phyloP scores from a whole-genome alignment of 2,888 invertebrate genomes.

The Spodoptera littoralis region DNA sequence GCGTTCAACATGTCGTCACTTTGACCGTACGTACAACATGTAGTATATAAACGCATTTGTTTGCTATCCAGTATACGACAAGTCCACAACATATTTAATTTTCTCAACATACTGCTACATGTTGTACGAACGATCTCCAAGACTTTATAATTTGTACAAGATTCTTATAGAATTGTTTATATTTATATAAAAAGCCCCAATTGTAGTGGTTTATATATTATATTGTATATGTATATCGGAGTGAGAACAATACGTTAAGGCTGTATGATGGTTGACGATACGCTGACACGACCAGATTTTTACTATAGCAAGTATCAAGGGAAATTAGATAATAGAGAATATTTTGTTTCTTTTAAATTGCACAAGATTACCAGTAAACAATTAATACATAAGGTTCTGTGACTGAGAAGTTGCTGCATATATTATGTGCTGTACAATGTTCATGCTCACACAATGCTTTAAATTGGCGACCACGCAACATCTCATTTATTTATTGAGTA shows the following conservation, averaged over 20 bases:
- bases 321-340: slow-evolving; percentile 26
- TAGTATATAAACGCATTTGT: not conserved
- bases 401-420: too few species aligned
- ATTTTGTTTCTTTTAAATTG: slow-evolving; percentile 24
- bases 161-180: slow-evolving; percentile 45
- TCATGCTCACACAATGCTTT: slow-evolving; percentile 22
- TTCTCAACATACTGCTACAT: slow-evolving; percentile 7
- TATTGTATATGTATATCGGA: slow-evolving; percentile 46
- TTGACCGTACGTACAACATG: slow-evolving; percentile 22
- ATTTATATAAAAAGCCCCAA: slow-evolving; percentile 57
- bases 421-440: not conserved
- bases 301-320: slow-evolving; percentile 30
- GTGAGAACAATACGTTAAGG: slow-evolving; percentile 44
- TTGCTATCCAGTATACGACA: not conserved
- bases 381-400: slow-evolving; percentile 4
- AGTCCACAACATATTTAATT: not conserved
- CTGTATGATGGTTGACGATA: slow-evolving; percentile 42
- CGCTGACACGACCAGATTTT: slow-evolving; percentile 31
- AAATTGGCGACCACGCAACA: slow-evolving; percentile 19
- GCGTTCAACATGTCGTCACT: slow-evolving; percentile 22
- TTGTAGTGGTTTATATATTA: slow-evolving; percentile 50
- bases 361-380: slow-evolving; percentile 18
- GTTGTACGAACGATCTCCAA: slow-evolving; percentile 21
- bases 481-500: slow-evolving; percentile 11
- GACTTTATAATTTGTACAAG: slow-evolving; percentile 38